phyloP scores from a whole-genome alignment of 2,888 invertebrate species.

The Griposia aprilina region DNA sequence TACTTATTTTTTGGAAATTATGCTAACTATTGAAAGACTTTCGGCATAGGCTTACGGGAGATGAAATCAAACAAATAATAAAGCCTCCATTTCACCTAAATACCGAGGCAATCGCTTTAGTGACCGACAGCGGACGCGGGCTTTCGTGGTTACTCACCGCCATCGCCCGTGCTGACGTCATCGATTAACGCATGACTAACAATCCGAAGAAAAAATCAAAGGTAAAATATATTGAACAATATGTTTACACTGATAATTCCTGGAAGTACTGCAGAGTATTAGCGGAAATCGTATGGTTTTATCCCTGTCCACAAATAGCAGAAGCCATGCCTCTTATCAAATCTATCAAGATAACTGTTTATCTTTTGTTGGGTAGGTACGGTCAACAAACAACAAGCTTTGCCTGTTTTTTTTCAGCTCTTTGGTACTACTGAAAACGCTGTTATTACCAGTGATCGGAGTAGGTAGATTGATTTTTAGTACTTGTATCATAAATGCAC shows the following conservation, averaged over 20 bases:
- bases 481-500: too few species aligned
- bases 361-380: not conserved
- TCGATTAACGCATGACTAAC: slow-evolving; percentile 85
- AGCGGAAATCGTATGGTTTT: slow-evolving; percentile 38
- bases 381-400: not conserved
- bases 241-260: slow-evolving; percentile 71
- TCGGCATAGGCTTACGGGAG: slow-evolving; percentile 38
- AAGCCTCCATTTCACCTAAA: slow-evolving; percentile 79
- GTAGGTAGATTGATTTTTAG: too few species aligned
- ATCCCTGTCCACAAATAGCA: slow-evolving; percentile 21
- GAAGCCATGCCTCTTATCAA: slow-evolving; percentile 13
- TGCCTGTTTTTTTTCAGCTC: not conserved
- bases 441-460: too few species aligned
- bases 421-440: slow-evolving; percentile 13
- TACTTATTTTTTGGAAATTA: not conserved
- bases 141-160: slow-evolving; percentile 83
- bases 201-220: slow-evolving; percentile 79
- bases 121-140: slow-evolving; percentile 73
- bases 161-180: slow-evolving; percentile 88
- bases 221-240: slow-evolving; percentile 66
- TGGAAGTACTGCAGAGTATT: slow-evolving; percentile 50
- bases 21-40: not conserved
- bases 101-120: slow-evolving; percentile 78
- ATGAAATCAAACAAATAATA: slow-evolving; percentile 62
- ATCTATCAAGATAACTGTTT: slow-evolving; percentile 3